Conservation (phyloP, 2,797 vertebrate species). For the Petrocephalus sullivani region DNA sequence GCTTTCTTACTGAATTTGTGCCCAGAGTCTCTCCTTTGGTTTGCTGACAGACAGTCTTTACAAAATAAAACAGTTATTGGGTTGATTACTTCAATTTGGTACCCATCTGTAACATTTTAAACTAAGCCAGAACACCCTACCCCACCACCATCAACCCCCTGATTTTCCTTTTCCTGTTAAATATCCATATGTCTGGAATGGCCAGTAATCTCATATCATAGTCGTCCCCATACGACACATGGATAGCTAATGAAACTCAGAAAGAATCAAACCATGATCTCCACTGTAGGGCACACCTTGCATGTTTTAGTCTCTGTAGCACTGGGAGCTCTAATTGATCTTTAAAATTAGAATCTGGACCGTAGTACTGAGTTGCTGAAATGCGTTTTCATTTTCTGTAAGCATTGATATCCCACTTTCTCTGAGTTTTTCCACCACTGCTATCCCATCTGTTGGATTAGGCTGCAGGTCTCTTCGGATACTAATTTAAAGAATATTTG, state of each 20-base stretch:
- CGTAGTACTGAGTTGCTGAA: not conserved
- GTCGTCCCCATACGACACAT: not conserved
- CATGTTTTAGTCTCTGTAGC: not conserved
- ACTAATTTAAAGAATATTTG: not conserved
- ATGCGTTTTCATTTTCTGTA: not conserved
- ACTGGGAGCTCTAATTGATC: not conserved
- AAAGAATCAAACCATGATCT: not conserved
- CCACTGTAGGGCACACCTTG: not conserved
- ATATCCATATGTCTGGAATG: not conserved
- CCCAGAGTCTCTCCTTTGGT: not conserved
- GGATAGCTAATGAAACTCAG: not conserved
- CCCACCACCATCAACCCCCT: not conserved
- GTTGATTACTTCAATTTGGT: not conserved
- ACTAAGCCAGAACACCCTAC: not conserved
- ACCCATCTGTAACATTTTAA: not conserved
- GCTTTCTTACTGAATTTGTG: not conserved
- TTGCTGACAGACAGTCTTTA: not conserved
- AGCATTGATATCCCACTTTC: not conserved
- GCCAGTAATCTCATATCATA: not conserved
- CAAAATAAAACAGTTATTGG: not conserved
- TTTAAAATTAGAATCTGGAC: not conserved
- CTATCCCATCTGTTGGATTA: not conserved
- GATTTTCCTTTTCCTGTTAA: not conserved
- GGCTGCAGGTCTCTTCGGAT: not conserved
- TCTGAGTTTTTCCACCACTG: not conserved